A percentile compares a stretch with the other conserved stretches of the same genome.
phyloP scores from a whole-genome alignment of 2,888 invertebrate species.

The Nasonia oneida region DNA sequence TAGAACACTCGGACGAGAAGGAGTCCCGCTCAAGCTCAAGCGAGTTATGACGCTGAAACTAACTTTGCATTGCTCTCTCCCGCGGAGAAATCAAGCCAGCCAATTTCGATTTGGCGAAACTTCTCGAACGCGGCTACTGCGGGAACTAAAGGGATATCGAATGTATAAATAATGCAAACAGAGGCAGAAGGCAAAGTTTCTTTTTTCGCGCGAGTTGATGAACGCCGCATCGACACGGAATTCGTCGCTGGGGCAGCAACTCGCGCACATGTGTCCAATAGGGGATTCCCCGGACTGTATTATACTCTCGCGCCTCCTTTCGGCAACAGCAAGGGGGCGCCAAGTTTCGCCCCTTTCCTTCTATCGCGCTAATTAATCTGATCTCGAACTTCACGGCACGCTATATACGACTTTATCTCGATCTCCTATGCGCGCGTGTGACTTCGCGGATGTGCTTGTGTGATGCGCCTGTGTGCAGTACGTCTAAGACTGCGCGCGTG shows the following conservation, averaged over 20 bases:
- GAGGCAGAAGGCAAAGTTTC: neutral
- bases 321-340: conserved; percentile 24
- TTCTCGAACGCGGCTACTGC: neutral
- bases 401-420: conserved; percentile 39
- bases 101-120: conserved; percentile 16
- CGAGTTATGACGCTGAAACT: conserved; percentile 9
- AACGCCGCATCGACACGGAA: neutral
- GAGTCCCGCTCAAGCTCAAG: conserved; percentile 9
- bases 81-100: conserved; percentile 19
- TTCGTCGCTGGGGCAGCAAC: conserved; percentile 6
- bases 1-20: conserved; percentile 14
- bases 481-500: neutral
- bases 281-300: neutral
- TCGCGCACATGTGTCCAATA: neutral
- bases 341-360: conserved; percentile 48
- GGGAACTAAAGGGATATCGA: neutral
- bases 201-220: conserved; percentile 9
- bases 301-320: conserved; percentile 10
- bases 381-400: conserved; percentile 46
- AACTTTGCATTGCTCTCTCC: conserved; percentile 12
- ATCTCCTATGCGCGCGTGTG: conserved; percentile 24
- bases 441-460: neutral
- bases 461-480: neutral
- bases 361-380: conserved; percentile 53
- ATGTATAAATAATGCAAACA: neutral